These are phyloP conservation scores for Andrena haemorrhoa DNA, from an alignment of 2,888 invertebrate genomes.

Conservation along the genomic window DNA sequence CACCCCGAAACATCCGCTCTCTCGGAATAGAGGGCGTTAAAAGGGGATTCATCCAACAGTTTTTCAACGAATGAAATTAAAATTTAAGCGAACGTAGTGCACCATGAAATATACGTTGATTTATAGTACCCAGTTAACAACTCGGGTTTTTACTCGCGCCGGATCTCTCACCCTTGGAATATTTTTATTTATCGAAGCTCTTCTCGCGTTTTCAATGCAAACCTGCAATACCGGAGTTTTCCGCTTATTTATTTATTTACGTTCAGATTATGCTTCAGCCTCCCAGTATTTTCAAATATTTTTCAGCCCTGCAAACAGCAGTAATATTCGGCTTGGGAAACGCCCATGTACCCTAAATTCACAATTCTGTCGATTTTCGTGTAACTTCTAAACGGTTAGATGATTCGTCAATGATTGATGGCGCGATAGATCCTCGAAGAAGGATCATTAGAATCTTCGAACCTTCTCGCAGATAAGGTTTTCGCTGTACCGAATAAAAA, in stretches of 20 bases:
- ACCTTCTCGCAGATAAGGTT: background rate
- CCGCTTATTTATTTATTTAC: background rate
- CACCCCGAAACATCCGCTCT: background rate
- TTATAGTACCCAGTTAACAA: background rate
- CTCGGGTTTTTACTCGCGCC: background rate
- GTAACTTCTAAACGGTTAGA: background rate
- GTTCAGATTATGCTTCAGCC: background rate
- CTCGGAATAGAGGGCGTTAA: background rate
- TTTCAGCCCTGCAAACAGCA: background rate
- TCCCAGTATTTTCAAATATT: background rate
- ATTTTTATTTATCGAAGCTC: background rate
- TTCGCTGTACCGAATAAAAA: conserved; percentile 11
- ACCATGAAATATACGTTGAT: background rate
- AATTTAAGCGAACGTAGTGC: background rate
- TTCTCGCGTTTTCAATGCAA: background rate
- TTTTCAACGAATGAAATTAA: background rate
- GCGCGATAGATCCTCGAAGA: no score
- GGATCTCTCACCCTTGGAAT: background rate
- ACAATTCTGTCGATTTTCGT: background rate
- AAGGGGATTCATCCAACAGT: no score
- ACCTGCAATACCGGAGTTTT: background rate
- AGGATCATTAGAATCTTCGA: background rate
- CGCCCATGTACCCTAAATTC: background rate
- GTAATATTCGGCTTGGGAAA: background rate
- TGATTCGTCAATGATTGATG: background rate